Evolutionary conservation across 2,888 invertebrate species (phyloP), one percentile per base, ranked within the genome.

Genomic region (Agrochola lychnidis): DNA sequence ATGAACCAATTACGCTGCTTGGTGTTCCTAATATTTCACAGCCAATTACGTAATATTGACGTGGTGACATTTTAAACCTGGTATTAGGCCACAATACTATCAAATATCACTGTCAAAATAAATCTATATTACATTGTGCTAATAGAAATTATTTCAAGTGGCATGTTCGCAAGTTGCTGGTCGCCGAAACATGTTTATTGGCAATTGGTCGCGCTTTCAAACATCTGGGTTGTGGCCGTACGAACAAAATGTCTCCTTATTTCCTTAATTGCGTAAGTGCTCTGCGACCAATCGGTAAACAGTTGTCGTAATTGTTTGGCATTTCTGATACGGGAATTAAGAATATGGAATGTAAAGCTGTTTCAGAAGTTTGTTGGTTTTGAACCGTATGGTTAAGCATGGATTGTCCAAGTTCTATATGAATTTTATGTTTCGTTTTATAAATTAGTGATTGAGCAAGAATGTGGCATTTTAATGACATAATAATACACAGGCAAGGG

Each of bases 151-250:
- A 69, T 56, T 25, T 19, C 30, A 76, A 82, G 56, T 66, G 40
- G 22, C 25, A 62, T 36, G 59, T 57, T 75, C 62, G 30, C 36
- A 30, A 68, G 30, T 68, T 66, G 14, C 42, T 19, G 67, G 36
- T 59, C 57, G 53, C 42, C 36, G 51, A 70, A 81, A 86, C 82
- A 82, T 87, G 78, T 86, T 80, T 72, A 72, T 78, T 77, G 73
- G 73, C 74, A 56, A 86, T 88, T 88, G 76, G 84, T 71, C 66
- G 68, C 85, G 76, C 86, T 86, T 87, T 88, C 75, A 45, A 82
- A 75, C 88, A 88, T 83, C 79, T 83, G 78, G 61, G 51, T 30
- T 69, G 73, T 61, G 14, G 66, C 69, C 30, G 53, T 71, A 66
- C 71, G 30, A 62, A 62, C 36, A 40, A 78, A 84, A 67, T 80